Evolutionary conservation across 2,888 invertebrate species (phyloP), one percentile per base, ranked within the genome.

Genomic region (Stenichneumon culpator): DNA sequence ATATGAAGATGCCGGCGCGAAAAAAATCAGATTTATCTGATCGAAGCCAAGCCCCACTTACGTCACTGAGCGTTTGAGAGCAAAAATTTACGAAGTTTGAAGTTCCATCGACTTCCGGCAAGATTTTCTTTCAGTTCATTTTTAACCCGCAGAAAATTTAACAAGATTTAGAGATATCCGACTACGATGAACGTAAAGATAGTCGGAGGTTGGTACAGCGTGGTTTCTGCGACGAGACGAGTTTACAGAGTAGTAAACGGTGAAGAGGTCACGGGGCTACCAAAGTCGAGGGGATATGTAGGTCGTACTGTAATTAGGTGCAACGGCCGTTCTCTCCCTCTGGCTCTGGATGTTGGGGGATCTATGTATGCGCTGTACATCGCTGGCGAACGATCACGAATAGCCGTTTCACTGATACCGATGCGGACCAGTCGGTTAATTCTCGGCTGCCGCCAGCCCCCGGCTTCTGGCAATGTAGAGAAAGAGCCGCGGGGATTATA

Each of bases 261-360:
- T 44, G 78, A 81, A 78, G 81, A 73, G 75, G 78, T 69, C 65
- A 77, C 22, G 69, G 25, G 72, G n/a, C 50, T 52, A 63, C 73
- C 47, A 67, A 65, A 81, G 60, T 60, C 72, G 67, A 74, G 85
- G 39, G 72, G 69, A 72, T 79, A 86, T 86, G 80, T 87, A 82
- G 87, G 87, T 86, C 86, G 80, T 80, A 60, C 57, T 72, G 85
- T 86, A 86, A 86, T 85, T 87, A 87, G 86, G 70, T 82, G 77
- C 74, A 83, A 79, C 80, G 79, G 73, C 57, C 68, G 63, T 82
- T 82, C 82, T 83, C 77, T 83, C 70, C 69, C 74, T 78, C 68
- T 84, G 73, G 39, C 65, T 36, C 72, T 75, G 65, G 65, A 57
- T 52, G 73, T 50, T 75, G 67, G 60, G 19, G 47, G 16, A 52